Evolutionary conservation across 1,140 invertebrate species (phyloP).

Genomic region (Drosophila seguyi): DNA sequence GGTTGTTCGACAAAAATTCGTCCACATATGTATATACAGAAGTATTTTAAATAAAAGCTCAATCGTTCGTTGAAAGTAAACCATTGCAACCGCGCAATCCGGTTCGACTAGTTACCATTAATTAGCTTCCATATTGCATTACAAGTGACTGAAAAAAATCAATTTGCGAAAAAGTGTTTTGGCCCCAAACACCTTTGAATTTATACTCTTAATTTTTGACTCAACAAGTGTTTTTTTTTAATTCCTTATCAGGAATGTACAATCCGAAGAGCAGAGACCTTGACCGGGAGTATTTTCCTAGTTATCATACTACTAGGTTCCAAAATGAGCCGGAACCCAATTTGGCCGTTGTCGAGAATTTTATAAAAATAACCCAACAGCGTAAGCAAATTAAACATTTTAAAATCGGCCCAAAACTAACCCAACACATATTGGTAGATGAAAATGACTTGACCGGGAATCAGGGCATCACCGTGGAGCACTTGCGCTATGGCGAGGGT

Average conservation of each 20-base stretch:
- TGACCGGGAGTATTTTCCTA: conserved; percentile 66
- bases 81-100: conserved; percentile 3
- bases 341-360: conserved; percentile 51
- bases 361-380: conserved; percentile 33
- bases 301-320: conserved; percentile 55
- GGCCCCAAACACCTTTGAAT: not conserved
- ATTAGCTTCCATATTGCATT: conserved; percentile 14
- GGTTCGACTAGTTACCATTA: conserved; percentile 16
- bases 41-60: conserved; percentile 22
- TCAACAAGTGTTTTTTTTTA: conserved; percentile 3
- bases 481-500: conserved; percentile 66
- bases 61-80: conserved; percentile 6
- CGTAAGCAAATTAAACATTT: conserved; percentile 33
- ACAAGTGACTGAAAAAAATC: not conserved
- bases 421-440: conserved; percentile 20
- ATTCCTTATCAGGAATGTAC: conserved; percentile 49
- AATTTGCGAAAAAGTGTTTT: too few relatives aligned
- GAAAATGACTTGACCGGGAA: conserved; percentile 21
- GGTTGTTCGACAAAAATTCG: too few relatives aligned
- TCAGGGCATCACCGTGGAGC: conserved; percentile 41
- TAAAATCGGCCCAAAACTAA: not conserved
- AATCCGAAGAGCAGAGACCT: conserved; percentile 55
- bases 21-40: too few relatives aligned
- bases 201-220: conserved; percentile 13
- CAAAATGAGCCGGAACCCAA: conserved; percentile 54